Percentiles rank a stretch among this genome's conserved stretches.
Conservation (phyloP, 1,140 invertebrate genomes). For the Achatina immaculata region DNA sequence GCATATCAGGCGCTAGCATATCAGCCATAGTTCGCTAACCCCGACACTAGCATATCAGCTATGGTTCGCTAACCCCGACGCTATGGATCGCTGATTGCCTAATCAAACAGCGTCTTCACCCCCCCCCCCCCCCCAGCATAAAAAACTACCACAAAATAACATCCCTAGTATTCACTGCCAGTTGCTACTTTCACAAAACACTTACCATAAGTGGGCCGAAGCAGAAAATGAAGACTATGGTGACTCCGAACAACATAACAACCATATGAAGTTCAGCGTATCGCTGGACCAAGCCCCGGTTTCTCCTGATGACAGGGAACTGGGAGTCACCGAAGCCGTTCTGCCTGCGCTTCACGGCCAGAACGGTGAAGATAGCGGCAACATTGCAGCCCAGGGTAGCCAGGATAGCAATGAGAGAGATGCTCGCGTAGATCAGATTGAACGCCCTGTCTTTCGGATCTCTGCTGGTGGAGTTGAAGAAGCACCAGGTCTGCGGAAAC, state of each 20-base stretch:
- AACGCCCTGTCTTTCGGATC: constrained; percentile 53
- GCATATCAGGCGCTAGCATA: no score
- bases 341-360: constrained; percentile 54
- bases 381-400: constrained; percentile 66
- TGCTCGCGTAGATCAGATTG: constrained; percentile 61
- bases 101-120: no score
- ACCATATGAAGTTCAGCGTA: constrained; percentile 72
- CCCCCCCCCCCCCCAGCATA: no score
- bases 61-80: no score
- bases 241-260: constrained; percentile 69
- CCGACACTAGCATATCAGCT: no score
- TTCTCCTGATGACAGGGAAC: constrained; percentile 49
- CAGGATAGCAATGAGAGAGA: constrained; percentile 58
- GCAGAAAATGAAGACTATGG: constrained; percentile 70
- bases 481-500: constrained; percentile 71
- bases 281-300: constrained; percentile 54
- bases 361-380: constrained; percentile 61
- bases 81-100: no score
- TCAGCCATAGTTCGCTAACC: no score
- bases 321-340: constrained; percentile 47
- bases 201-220: constrained; percentile 71
- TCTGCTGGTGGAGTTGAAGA: constrained; percentile 67
- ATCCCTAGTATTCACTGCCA: no score
- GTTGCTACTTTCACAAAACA: no score
- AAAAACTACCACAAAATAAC: no score